phyloP scores from a whole-genome alignment of 2,888 invertebrate species.

The Eledone cirrhosa region DNA sequence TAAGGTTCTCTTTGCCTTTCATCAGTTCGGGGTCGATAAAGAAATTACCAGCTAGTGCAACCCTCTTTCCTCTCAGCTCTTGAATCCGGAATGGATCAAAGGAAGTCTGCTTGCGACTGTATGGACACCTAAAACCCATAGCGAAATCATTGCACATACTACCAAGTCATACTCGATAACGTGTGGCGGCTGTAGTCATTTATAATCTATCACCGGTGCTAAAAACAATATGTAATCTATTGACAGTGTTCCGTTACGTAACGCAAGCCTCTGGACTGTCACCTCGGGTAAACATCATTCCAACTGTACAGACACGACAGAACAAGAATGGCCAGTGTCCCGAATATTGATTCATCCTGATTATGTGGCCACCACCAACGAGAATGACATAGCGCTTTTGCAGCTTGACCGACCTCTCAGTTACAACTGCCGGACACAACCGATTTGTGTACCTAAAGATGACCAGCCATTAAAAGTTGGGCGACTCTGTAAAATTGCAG shows the following conservation, averaged over 20 bases:
- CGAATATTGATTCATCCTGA: conserved; percentile 76
- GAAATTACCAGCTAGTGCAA: too few species aligned
- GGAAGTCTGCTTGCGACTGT: too few species aligned
- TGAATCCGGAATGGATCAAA: too few species aligned
- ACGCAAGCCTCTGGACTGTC: conserved; percentile 42
- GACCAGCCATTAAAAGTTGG: conserved; percentile 62
- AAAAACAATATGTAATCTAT: too few species aligned
- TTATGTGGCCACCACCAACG: conserved; percentile 84
- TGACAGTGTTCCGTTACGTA: conserved; percentile 35
- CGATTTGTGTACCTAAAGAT: conserved; percentile 84
- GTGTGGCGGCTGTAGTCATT: too few species aligned
- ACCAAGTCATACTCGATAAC: too few species aligned
- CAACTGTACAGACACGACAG: conserved; percentile 36
- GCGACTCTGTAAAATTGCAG: conserved; percentile 82
- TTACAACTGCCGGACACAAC: conserved; percentile 85
- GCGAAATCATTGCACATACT: too few species aligned
- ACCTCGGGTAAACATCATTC: conserved; percentile 45
- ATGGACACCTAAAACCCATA: too few species aligned
- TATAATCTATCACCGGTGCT: too few species aligned
- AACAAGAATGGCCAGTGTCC: conserved; percentile 37
- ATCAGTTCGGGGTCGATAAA: too few species aligned
- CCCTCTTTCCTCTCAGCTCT: too few species aligned
- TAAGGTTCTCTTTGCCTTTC: too few species aligned
- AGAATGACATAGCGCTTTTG: conserved; percentile 89
- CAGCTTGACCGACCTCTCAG: conserved; percentile 84